These are phyloP conservation scores for Xestia ashworthii DNA, from an alignment of 2,888 invertebrate genomes.

Conservation along the genomic window DNA sequence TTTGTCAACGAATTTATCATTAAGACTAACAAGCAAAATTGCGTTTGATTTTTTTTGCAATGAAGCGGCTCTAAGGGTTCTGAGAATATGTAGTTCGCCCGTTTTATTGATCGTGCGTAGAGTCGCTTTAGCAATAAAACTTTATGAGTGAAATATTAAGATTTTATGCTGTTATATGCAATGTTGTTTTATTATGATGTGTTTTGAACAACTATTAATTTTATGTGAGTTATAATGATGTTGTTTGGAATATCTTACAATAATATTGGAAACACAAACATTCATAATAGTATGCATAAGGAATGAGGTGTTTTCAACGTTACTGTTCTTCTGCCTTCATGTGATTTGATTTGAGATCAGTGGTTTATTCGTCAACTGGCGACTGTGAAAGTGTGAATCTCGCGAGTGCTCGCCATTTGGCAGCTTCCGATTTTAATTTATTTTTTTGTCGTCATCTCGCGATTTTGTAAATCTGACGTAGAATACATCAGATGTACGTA, in stretches of 20 bases:
- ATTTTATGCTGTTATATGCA: conserved; percentile 35
- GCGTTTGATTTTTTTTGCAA: conserved; percentile 12
- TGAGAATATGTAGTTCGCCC: conserved; percentile 25
- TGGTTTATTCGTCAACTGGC: too few relatives aligned
- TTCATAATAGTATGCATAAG: neutral
- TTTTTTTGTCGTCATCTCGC: too few relatives aligned
- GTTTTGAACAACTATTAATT: conserved; percentile 37
- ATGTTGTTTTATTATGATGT: conserved; percentile 46
- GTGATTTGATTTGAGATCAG: neutral
- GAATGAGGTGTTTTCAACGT: neutral
- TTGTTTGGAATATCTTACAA: neutral
- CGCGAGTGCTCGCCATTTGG: too few relatives aligned
- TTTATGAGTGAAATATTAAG: conserved; percentile 44
- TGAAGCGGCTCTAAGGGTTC: conserved; percentile 3
- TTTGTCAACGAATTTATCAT: conserved; percentile 32
- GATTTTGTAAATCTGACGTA: too few relatives aligned
- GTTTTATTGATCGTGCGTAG: conserved; percentile 21
- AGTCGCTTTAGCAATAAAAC: conserved; percentile 38
- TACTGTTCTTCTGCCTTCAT: neutral
- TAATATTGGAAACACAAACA: neutral
- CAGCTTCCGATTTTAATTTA: too few relatives aligned
- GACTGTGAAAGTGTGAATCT: too few relatives aligned
- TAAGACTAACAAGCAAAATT: conserved; percentile 15
- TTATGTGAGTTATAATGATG: conserved; percentile 13
- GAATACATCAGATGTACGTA: too few relatives aligned